These are phyloP conservation scores for Drosophila monieri DNA, from an alignment of 2,888 invertebrate species.

Conservation along the genomic window DNA sequence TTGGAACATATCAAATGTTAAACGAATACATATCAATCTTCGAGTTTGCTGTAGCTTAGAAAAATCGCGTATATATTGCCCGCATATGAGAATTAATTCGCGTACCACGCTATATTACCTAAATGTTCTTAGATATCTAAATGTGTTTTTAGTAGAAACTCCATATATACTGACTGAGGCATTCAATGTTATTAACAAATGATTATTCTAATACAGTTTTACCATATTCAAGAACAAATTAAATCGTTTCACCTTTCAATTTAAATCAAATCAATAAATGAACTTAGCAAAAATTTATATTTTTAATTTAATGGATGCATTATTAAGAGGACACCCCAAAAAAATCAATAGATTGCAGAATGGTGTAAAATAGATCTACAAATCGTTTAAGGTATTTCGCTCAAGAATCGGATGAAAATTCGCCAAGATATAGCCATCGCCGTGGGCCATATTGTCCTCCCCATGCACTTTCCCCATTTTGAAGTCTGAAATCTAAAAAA, in stretches of 20 bases:
- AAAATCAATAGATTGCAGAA: too few species aligned
- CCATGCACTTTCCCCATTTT: too few species aligned
- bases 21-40: conserved; percentile 62
- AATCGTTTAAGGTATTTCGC: too few species aligned
- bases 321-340: too few species aligned
- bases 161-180: conserved; percentile 79
- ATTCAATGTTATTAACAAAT: conserved; percentile 73
- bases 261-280: conserved; percentile 40
- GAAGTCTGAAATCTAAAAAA: too few species aligned
- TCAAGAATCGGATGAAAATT: too few species aligned
- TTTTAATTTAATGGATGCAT: background rate
- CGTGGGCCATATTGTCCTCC: too few species aligned
- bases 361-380: too few species aligned
- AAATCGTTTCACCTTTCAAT: conserved; percentile 34
- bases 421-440: too few species aligned
- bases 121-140: conserved; percentile 37
- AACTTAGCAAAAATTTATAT: conserved; percentile 11
- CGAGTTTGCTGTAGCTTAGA: conserved; percentile 33
- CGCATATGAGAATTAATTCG: conserved; percentile 33
- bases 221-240: conserved; percentile 53
- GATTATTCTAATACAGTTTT: conserved; percentile 42
- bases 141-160: conserved; percentile 59
- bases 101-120: conserved; percentile 25
- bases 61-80: conserved; percentile 12
- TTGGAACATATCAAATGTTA: conserved; percentile 60